Evolutionary conservation across 2,888 invertebrate species (phyloP).

Genomic region (Scaptomyza tumidula): DNA sequence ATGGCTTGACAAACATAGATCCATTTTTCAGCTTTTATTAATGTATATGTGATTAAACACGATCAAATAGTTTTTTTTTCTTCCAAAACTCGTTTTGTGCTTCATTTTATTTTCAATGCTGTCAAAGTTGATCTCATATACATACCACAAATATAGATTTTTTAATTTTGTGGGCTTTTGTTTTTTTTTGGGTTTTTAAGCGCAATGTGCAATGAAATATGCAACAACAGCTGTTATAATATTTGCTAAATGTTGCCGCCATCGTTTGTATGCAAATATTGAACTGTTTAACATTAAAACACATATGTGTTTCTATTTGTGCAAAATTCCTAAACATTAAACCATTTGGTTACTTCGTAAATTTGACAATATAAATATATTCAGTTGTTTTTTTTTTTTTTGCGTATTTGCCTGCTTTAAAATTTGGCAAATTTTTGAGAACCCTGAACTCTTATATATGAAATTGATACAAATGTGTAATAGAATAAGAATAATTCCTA

Average conservation of each 20-base stretch:
- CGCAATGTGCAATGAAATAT: slow-evolving; percentile 33
- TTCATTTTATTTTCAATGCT: slow-evolving; percentile 3
- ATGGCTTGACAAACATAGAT: neutral
- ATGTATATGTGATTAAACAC: too few species aligned
- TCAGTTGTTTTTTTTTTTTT: neutral
- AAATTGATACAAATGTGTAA: slow-evolving; percentile 3
- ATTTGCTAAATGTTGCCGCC: slow-evolving; percentile 32
- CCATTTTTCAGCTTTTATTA: neutral
- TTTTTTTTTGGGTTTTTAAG: slow-evolving; percentile 6
- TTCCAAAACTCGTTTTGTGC: neutral
- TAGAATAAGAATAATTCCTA: neutral
- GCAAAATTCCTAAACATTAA: slow-evolving; percentile 19
- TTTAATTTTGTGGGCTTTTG: neutral
- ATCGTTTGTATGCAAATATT: slow-evolving; percentile 38
- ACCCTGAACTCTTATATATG: neutral
- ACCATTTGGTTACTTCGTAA: slow-evolving; percentile 4
- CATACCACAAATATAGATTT: neutral
- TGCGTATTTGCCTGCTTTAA: neutral
- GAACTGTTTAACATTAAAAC: slow-evolving; percentile 34
- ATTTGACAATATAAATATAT: neutral
- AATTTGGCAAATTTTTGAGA: neutral
- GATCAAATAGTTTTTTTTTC: neutral
- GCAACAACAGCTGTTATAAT: slow-evolving; percentile 44
- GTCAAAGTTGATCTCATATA: neutral
- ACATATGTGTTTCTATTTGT: slow-evolving; percentile 29